Evolutionary conservation across 1,140 invertebrate genomes (phyloP), one percentile per base, ranked within the genome.

Genomic region (Chymomyza costata): DNA sequence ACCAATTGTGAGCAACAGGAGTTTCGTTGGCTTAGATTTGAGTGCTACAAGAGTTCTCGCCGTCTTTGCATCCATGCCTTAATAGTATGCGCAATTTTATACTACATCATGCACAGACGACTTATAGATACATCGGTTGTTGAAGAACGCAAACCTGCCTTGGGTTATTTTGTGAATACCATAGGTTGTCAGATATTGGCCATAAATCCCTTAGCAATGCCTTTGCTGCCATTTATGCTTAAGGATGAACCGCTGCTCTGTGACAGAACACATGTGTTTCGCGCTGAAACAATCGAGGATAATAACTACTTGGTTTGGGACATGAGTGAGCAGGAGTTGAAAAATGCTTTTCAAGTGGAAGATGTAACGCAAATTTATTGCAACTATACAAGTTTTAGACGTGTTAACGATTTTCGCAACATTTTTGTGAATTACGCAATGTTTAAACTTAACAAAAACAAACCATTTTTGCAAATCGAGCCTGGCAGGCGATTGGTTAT

Each of bases 101-200:
- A 62, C 41, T 19, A 49, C 16, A 25, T 34, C 6, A 50, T 62
- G 0, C 28, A 34, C 8, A 3, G n/a, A n/a, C n/a, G n/a, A 3
- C 3, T 34, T 5, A 14, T 14, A 10, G 32, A 34, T 34, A 3
- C 3, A 3, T 6, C 13, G 6, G 8, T 34, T 3, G 3, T 3
- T 13, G 8, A 34, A 3, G 32, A 38, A 11, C 21, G 49, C 2
- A n/a, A 18, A 2, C 6, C 32, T 2, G 8, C 16, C 1, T n/a
- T 28, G 8, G 54, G 41, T 1, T 52, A 58, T 6, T 67, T 73
- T 7, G 44, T 73, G 10, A 55, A 73, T 6, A 64, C 37, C 11
- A 47, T 49, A 8, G 52, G 60, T 1, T 73, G 68, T 7, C 43
- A 40, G 2, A 38, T 63, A 8, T 6, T 48, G 10, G 48, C 60